A percentile compares a stretch with the other conserved stretches of the same genome.
These are phyloP conservation scores for Cancer borealis DNA, from an alignment of 2,888 invertebrate genomes.

Conservation along the genomic window DNA sequence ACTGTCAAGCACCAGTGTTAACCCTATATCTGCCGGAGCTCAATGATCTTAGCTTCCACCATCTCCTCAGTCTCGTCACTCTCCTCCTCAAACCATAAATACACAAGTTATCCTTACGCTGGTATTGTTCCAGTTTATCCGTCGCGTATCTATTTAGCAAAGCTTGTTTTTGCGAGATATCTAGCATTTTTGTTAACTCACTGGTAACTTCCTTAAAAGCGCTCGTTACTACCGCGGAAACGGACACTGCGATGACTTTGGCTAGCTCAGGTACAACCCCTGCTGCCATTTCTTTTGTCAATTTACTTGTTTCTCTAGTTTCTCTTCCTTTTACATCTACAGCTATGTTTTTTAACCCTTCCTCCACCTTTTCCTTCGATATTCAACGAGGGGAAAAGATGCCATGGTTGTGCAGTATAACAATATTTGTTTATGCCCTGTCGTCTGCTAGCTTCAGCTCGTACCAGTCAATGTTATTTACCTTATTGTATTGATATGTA, in stretches of 20 bases:
- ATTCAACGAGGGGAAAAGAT: background rate
- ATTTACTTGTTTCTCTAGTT: background rate
- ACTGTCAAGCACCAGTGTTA: background rate
- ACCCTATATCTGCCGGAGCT: background rate
- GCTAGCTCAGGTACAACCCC: constrained; percentile 17
- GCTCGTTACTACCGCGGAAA: background rate
- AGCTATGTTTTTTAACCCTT: background rate
- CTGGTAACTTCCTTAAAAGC: constrained; percentile 33
- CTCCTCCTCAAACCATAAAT: constrained; percentile 25
- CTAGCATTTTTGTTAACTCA: background rate
- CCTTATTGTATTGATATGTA: background rate
- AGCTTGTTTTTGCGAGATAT: background rate
- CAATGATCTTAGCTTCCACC: constrained; percentile 38
- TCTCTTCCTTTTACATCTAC: background rate
- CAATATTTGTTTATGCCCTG: background rate
- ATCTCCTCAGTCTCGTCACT: constrained; percentile 12
- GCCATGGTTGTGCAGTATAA: background rate
- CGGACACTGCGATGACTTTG: background rate
- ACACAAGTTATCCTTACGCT: background rate
- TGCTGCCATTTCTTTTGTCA: background rate
- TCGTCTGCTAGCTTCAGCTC: background rate
- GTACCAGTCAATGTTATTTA: background rate
- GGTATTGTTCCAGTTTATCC: constrained; percentile 22
- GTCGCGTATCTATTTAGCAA: background rate
- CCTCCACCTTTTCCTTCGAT: constrained; percentile 33